Base-by-base conservation (phyloP, 2,888 invertebrate genomes). In the Gibbula magus region DNA sequence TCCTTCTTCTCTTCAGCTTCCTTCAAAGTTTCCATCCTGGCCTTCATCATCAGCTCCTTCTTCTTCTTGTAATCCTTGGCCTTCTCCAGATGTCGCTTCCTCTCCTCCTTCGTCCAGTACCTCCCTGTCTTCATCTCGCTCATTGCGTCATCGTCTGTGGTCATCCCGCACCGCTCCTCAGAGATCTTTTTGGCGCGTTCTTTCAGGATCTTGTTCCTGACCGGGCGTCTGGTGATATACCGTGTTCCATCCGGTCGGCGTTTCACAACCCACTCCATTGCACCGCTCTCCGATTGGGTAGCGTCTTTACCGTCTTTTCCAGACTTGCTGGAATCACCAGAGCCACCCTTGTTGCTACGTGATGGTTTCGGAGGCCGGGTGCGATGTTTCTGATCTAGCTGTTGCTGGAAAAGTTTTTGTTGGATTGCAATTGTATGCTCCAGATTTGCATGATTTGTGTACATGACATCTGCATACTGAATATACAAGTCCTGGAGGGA, bases 101-200 rank as follows among this genome's bases (percentile, higher is more conserved):
- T 94, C 85, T 96, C 96, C 86, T 96, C 96, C 91, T 95, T 95
- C 3, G 95, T 95, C 96, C 96, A 96, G 91, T 96, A 96, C 45
- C 96, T 94, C 7, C 96, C 96, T 22, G 93, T 88, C 94, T 96
- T 96, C 82, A 96, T 94, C 90, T 96, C 96, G 18, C 96, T 96
- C 92, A 95, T 94, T 25, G 96, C 95, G 87, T 96, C 96, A 87
- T 96, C 96, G 90, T 96, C 96, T 0, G 96, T 96, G 0, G 95
- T 95, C 78, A 95, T 94, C 0, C 95, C 95, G 70, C 94, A 94
- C 20, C 96, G 93, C 89, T 96, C 95, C 86, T 95, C 95, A 45
- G 94, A 94, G 82, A 96, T 94, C 88, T 95, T 95, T 80, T 95
- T 93, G 2, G 95, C 96, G 66, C 96, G 93, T 86, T 96, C 95